Base-by-base conservation (phyloP, 2,113 vertebrate genomes). In the Holacanthus passer region DNA sequence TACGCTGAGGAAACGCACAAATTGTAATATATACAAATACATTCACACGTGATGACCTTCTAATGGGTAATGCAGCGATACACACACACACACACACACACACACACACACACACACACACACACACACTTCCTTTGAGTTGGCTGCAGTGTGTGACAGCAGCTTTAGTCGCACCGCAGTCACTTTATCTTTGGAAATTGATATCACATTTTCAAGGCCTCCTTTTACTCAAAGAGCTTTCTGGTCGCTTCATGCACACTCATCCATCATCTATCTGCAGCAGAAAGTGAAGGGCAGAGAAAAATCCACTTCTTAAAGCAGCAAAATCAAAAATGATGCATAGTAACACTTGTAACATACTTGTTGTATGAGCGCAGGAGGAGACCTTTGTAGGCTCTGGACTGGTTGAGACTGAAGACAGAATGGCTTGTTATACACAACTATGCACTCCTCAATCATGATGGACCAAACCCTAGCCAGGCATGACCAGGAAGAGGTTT, bases 191-290 rank as follows among this genome's bases (percentile, higher is more conserved):
- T 64, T 75, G 53, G 35, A 87, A 82, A 82, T 39, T 37, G 41
- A 86, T 78, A 79, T 67, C 75, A 78, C 52, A 75, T 89, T 81
- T 77, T n/a, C 32, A 52, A 22, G 27, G 52, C 19, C 59, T 69
- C 8, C 29, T 52, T 48, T 53, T 43, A 45, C 13, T 84, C 22
- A 59, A 55, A 37, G 24, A 86, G 24, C 50, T 58, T 62, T 45
- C 12, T 71, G 58, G 11, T 67, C 69, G 35, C 11, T 59, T 79
- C 12, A 53, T 41, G 53, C 17, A 48, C 43, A 50, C 14, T 55
- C 37, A 72, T 71, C 56, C 22, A 24, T 69, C 62, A 79, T 64
- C 3, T 16, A 35, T 37, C 59, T 41, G 14, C 29, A 45, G 55
- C 31, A 55, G 58, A 52, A 24, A 48, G 31, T 31, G 5, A 8